Base-by-base conservation (phyloP, 2,888 invertebrate genomes). In the Chloroclystis v-ata region DNA sequence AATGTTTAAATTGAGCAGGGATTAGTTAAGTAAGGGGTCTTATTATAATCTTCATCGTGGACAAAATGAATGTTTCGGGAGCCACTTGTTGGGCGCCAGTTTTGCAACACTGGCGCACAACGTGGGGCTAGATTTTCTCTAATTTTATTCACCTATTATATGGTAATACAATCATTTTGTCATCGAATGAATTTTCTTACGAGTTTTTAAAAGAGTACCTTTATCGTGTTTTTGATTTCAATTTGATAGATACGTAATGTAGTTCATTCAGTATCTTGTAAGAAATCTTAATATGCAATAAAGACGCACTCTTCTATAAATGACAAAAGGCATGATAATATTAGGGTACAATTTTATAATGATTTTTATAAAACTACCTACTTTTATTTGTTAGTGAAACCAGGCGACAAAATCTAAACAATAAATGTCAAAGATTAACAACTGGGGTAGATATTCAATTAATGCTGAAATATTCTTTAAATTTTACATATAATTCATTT, bases 401-500 rank as follows among this genome's bases (percentile, higher is more conserved):
- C 82, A 83, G 82, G 78, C 78, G 72, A 75, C 78, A 77, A 79
- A 82, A 81, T 78, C 72, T 69, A 79, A 81, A 78, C 69, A 75
- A 77, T 77, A 72, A 52, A 69, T 66, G 67, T 69, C 71, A 75
- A 78, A 82, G 77, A 78, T 77, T 79, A 79, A 82, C 80, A 84
- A 82, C 80, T 80, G 78, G 78, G 75, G 72, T 82, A 82, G 69
- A 78, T 71, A 78, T 79, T 74, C 69, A 74, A 46, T 46, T 40
- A 28, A 85, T 78, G 77, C 78, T 72, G 84, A 80, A 82, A 82
- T 83, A 82, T 78, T 79, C 75, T 75, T 75, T 82, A 80, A 82
- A 82, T 77, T 82, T 82, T 82, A 82, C 83, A 82, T 82, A 83
- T 75, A 81, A 80, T 83, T 78, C 76, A 78, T 77, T 81, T 82